phyloP scores from a whole-genome alignment of 2,113 vertebrate species.

The Phocoena phocoena region DNA sequence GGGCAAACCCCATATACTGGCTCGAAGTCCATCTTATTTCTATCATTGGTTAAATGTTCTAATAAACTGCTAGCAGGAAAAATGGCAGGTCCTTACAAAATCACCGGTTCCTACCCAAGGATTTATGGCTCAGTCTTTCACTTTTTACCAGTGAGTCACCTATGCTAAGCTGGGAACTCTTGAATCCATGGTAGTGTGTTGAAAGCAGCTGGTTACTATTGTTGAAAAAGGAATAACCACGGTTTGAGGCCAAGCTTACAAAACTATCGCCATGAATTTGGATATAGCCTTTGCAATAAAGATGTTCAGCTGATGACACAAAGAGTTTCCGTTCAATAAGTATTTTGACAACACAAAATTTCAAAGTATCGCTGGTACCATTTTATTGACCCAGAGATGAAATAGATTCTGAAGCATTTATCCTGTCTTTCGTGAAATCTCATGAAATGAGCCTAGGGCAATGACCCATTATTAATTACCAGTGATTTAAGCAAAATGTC shows the following conservation, averaged over 20 bases:
- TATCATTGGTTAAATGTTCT: background rate
- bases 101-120: background rate
- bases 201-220: background rate
- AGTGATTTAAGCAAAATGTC: background rate
- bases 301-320: background rate
- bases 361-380: background rate
- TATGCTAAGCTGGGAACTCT: background rate
- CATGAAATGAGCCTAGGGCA: background rate
- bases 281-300: background rate
- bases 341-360: conserved; percentile 19
- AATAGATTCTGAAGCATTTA: background rate
- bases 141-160: background rate
- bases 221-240: background rate
- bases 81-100: background rate
- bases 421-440: background rate
- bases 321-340: background rate
- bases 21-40: background rate
- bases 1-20: background rate
- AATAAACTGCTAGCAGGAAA: background rate
- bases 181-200: background rate
- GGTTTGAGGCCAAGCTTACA: background rate
- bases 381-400: background rate
- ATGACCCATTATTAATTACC: background rate
- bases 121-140: background rate
- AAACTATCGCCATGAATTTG: background rate